These are phyloP conservation scores for Spea bombifrons DNA, from an alignment of 2,113 vertebrate genomes.

Conservation along the genomic window DNA sequence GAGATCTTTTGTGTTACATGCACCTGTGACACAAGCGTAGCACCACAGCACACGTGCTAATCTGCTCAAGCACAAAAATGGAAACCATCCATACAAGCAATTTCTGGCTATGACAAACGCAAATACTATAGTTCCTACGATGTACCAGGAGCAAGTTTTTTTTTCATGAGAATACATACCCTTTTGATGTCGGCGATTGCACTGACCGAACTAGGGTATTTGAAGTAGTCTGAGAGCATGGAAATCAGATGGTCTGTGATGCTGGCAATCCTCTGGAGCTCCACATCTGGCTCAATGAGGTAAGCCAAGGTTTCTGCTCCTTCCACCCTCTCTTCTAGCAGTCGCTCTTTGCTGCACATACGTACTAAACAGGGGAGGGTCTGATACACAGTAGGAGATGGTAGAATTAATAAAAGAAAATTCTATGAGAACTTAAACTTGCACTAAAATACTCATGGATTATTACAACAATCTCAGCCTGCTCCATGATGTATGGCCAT, in stretches of 20 bases:
- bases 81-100: too few relatives aligned
- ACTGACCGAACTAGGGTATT: constrained; percentile 97
- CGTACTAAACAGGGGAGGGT: constrained; percentile 94
- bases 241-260: constrained; percentile 93
- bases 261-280: constrained; percentile 94
- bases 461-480: too few relatives aligned
- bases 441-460: neutral
- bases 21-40: too few relatives aligned
- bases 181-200: constrained; percentile 98
- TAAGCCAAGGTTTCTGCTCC: constrained; percentile 95
- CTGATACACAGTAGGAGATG: constrained; percentile 59
- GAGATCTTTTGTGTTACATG: too few relatives aligned
- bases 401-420: neutral
- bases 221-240: constrained; percentile 98
- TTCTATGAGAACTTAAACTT: neutral
- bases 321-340: constrained; percentile 93
- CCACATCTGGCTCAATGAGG: constrained; percentile 93
- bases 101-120: too few relatives aligned
- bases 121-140: too few relatives aligned
- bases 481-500: too few relatives aligned
- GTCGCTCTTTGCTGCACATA: constrained; percentile 95
- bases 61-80: too few relatives aligned
- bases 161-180: constrained; percentile 65
- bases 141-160: too few relatives aligned
- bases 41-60: too few relatives aligned